These are phyloP conservation scores for Gymnobelideus leadbeateri DNA, from an alignment of 2,113 vertebrate species.

Conservation along the genomic window DNA sequence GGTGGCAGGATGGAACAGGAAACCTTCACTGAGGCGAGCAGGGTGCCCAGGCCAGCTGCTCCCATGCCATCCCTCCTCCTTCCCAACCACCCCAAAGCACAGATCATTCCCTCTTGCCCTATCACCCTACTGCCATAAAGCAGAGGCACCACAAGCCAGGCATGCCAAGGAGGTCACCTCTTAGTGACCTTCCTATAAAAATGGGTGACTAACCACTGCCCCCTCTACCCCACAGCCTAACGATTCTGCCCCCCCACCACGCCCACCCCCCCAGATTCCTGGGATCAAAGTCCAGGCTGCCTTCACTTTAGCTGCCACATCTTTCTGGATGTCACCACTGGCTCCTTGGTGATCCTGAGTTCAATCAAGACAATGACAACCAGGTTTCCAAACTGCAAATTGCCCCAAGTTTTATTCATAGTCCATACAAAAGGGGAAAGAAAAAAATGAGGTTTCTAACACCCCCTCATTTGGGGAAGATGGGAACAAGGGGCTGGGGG, in stretches of 20 bases:
- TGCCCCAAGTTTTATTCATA: slow-evolving; percentile 85
- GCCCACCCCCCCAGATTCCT: background rate
- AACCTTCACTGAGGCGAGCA: slow-evolving; percentile 57
- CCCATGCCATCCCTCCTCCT: background rate
- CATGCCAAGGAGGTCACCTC: background rate
- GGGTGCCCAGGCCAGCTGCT: slow-evolving; percentile 46
- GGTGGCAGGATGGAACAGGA: slow-evolving; percentile 42
- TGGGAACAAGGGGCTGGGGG: slow-evolving; percentile 64
- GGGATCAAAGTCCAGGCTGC: slow-evolving; percentile 22
- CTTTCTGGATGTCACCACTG: slow-evolving; percentile 78
- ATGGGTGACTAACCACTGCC: background rate
- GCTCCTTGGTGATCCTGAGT: slow-evolving; percentile 74
- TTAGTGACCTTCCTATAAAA: background rate
- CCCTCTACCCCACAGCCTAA: slow-evolving; percentile 23
- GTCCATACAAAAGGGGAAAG: slow-evolving; percentile 80
- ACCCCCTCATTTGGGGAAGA: slow-evolving; percentile 78
- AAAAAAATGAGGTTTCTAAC: slow-evolving; percentile 74
- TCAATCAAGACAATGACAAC: slow-evolving; percentile 82
- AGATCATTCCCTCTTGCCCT: background rate
- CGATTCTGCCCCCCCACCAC: background rate
- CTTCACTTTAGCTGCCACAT: slow-evolving; percentile 42
- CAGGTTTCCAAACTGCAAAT: slow-evolving; percentile 81
- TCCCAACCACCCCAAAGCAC: slow-evolving; percentile 44
- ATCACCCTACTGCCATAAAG: background rate
- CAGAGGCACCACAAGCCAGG: background rate